Conservation (phyloP, 2,888 invertebrate species). For the Eurytoma californica region DNA sequence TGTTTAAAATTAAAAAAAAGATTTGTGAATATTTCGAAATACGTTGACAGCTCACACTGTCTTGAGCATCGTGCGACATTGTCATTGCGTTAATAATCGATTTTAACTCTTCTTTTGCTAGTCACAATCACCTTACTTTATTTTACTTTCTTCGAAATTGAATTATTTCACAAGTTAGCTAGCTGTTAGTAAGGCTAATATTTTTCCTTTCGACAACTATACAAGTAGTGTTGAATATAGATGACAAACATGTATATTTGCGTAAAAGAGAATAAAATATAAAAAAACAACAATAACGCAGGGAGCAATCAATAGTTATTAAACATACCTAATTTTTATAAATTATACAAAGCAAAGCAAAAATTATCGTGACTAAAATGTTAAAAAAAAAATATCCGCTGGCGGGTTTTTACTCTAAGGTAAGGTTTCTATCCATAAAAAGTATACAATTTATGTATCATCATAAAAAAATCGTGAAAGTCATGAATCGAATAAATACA, state of each 20-base stretch:
- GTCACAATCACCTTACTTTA: constrained; percentile 9
- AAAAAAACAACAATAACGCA: constrained; percentile 6
- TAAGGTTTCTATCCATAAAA: constrained; percentile 30
- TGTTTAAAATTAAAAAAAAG: neutral
- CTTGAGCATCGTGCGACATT: constrained; percentile 5
- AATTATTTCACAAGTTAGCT: neutral
- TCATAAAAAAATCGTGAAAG: neutral
- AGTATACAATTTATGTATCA: neutral
- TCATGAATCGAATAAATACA: neutral
- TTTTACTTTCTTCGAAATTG: constrained; percentile 18
- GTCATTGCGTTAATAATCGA: constrained; percentile 41
- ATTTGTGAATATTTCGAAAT: constrained; percentile 10
- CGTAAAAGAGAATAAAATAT: constrained; percentile 2
- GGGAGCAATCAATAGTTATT: constrained; percentile 27
- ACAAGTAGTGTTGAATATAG: too few relatives aligned
- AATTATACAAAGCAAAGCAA: constrained; percentile 17
- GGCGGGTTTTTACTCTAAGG: constrained; percentile 9
- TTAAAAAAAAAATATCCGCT: constrained; percentile 6
- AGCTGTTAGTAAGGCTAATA: too few relatives aligned
- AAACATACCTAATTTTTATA: constrained; percentile 18
- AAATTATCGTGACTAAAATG: neutral
- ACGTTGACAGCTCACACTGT: constrained; percentile 1
- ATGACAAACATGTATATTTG: neutral
- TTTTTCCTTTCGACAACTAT: too few relatives aligned
- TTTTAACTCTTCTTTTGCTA: constrained; percentile 37